Evolutionary conservation across 2,888 invertebrate species (phyloP).

Genomic region (Pelosia muscerda): DNA sequence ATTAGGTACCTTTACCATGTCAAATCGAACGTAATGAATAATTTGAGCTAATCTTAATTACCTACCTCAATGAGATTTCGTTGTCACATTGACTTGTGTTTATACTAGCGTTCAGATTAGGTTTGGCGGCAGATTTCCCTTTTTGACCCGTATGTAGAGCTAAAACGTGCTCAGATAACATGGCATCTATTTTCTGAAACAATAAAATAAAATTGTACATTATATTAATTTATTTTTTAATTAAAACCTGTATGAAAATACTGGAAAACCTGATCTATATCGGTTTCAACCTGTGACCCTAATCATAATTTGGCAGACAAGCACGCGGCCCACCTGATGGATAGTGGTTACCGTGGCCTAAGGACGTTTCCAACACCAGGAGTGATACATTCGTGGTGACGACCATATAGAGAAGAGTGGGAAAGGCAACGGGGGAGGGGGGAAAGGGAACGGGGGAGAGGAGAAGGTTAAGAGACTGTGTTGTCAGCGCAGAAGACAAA

Average conservation of each 20-base stretch:
- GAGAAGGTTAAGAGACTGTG: too few species aligned
- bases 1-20: neutral
- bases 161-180: slow-evolving; percentile 94
- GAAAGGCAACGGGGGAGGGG: too few species aligned
- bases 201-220: neutral
- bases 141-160: slow-evolving; percentile 89
- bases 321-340: too few species aligned
- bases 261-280: neutral
- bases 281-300: neutral
- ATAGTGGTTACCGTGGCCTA: too few species aligned
- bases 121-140: slow-evolving; percentile 53
- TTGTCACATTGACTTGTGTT: slow-evolving; percentile 70
- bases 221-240: neutral
- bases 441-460: too few species aligned
- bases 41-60: slow-evolving; percentile 35
- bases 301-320: too few species aligned
- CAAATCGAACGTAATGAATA: neutral
- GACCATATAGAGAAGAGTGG: too few species aligned
- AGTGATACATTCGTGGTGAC: too few species aligned
- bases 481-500: too few species aligned
- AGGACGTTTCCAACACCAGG: too few species aligned
- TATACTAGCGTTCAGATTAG: slow-evolving; percentile 59
- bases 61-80: slow-evolving; percentile 74
- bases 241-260: neutral
- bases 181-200: slow-evolving; percentile 90